Evolutionary conservation across 2,113 vertebrate species (phyloP).

Genomic region (Rhinolophus sinicus): DNA sequence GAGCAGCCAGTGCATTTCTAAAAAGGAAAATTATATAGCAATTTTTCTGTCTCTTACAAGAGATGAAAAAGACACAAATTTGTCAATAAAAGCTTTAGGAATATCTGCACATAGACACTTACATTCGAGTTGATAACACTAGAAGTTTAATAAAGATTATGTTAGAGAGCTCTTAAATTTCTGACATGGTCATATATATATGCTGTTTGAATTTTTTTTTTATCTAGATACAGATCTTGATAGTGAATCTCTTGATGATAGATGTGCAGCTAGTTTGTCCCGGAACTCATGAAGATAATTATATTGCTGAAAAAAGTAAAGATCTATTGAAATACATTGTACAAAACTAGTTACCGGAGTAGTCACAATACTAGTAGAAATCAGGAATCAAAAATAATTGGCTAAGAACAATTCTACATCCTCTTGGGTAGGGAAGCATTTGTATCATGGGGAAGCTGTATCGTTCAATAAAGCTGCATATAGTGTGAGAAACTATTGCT

Average conservation of each 20-base stretch:
- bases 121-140: slow-evolving; percentile 41
- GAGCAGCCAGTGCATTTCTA: neutral
- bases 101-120: slow-evolving; percentile 45
- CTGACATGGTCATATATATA: slow-evolving; percentile 30
- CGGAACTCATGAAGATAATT: slow-evolving; percentile 95
- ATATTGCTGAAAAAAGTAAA: slow-evolving; percentile 90
- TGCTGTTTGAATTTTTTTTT: slow-evolving; percentile 56
- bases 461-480: neutral
- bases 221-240: slow-evolving; percentile 90
- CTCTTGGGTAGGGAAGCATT: neutral
- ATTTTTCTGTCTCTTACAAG: neutral
- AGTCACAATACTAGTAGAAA: neutral
- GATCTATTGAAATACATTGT: neutral
- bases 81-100: slow-evolving; percentile 67
- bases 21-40: slow-evolving; percentile 12
- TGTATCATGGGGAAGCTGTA: neutral
- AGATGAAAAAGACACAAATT: slow-evolving; percentile 20
- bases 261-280: slow-evolving; percentile 86
- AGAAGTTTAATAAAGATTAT: slow-evolving; percentile 30
- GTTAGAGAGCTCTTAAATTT: slow-evolving; percentile 32
- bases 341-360: neutral
- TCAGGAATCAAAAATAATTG: neutral
- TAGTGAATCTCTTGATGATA: slow-evolving; percentile 80
- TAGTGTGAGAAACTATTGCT: neutral
- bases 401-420: neutral